Evolutionary conservation across 2,797 vertebrate species (phyloP), one percentile per base, ranked within the genome.

Genomic region (Xyrichtys novacula): DNA sequence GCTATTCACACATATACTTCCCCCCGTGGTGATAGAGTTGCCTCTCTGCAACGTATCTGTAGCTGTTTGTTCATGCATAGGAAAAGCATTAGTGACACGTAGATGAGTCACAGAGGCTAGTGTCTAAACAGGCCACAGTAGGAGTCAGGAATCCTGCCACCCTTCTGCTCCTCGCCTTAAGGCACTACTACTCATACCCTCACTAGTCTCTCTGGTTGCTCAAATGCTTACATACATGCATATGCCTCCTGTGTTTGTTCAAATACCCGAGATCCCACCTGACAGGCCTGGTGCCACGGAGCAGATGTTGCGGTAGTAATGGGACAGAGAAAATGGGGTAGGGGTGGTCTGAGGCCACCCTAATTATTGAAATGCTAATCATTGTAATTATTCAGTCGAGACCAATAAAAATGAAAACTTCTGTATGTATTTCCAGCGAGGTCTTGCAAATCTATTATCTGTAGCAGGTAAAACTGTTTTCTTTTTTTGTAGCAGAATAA

Each of bases 11-110:
- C 87, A 80, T 84, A 55, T 69, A 59, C 54, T 38, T 53, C 53
- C 69, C 71, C 78, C 74, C 2, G 25, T 67, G 79, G 81, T 79
- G 72, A 76, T 59, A 67, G 71, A 28, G 25, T 65, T 85, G 69
- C 69, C 64, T 89, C 71, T 77, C 74, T 62, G 71, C 83, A 74
- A 71, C 63, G 82, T 83, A 84, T 87, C 78, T 83, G 67, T 87
- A 72, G 81, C 78, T 75, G 73, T 86, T 87, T 85, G 76, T 86
- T 87, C 86, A 87, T 90, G 91, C 88, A 89, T 67, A 81, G 85
- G 69, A 77, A 85, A 87, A 82, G 65, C 79, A 82, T 89, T 83
- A 76, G 84, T 90, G 87, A 82, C 85, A 90, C 63, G 36, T 62
- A 81, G 49, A 85, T 89, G 87, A 89, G 74, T 91, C 85, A 92